A percentile compares a stretch with the other conserved stretches of the same genome.
Conservation (phyloP, 2,888 invertebrate genomes). For the Andrena camellia region DNA sequence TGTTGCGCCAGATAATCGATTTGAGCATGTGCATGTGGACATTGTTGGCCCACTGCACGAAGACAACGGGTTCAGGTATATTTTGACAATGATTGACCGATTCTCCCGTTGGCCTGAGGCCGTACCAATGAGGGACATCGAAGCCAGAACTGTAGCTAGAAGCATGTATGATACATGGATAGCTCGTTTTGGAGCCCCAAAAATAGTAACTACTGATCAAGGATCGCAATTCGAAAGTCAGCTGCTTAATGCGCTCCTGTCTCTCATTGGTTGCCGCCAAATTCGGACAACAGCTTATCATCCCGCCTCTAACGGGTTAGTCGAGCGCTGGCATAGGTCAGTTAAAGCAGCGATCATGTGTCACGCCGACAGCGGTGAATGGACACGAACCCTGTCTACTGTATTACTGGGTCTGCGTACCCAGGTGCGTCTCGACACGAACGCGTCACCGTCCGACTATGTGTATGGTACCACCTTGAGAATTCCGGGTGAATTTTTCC, state of each 20-base stretch:
- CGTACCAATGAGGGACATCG: neutral
- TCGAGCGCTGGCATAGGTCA: slow-evolving; percentile 58
- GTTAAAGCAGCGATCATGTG: slow-evolving; percentile 59
- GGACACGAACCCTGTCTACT: slow-evolving; percentile 31
- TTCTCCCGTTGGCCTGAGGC: slow-evolving; percentile 16
- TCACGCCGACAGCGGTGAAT: slow-evolving; percentile 20
- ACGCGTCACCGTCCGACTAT: neutral
- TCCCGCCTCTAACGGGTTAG: slow-evolving; percentile 60
- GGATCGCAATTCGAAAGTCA: slow-evolving; percentile 24
- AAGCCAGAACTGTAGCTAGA: neutral
- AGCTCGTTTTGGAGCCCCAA: slow-evolving; percentile 11
- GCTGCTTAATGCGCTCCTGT: neutral
- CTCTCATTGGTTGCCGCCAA: neutral
- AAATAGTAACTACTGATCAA: neutral
- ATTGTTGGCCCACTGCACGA: neutral
- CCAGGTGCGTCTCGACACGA: neutral
- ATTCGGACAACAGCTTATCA: slow-evolving; percentile 44
- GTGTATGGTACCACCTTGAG: neutral
- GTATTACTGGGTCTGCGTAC: slow-evolving; percentile 48
- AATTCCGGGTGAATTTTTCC: neutral
- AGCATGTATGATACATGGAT: neutral
- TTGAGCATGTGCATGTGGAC: neutral
- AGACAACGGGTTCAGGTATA: neutral
- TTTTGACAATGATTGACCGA: neutral
- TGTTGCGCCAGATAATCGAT: no score